These are phyloP conservation scores for Spisula solida DNA, from an alignment of 2,888 invertebrate genomes.

Conservation along the genomic window DNA sequence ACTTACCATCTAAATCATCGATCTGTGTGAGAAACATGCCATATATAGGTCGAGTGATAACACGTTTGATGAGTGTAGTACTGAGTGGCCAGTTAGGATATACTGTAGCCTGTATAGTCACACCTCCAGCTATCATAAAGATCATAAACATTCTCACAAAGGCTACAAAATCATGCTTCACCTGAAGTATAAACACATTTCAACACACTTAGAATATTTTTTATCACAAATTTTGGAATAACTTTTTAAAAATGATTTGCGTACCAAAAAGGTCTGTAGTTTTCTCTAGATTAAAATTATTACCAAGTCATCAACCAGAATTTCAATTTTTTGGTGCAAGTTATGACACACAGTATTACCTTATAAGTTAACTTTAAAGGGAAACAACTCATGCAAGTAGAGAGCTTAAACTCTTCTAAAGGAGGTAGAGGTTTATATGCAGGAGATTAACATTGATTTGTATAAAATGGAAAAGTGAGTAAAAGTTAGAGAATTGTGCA, in stretches of 20 bases:
- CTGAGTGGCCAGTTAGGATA: constrained; percentile 87
- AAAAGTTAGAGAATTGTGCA: too few species aligned
- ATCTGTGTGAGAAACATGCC: constrained; percentile 88
- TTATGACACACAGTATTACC: too few species aligned
- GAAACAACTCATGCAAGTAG: too few species aligned
- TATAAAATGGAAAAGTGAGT: too few species aligned
- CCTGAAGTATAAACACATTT: constrained; percentile 75
- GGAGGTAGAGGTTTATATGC: too few species aligned
- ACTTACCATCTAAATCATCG: constrained; percentile 85
- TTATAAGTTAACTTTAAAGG: too few species aligned
- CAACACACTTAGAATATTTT: too few species aligned
- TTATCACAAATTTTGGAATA: neutral
- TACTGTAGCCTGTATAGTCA: constrained; percentile 87
- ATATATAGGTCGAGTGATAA: constrained; percentile 87
- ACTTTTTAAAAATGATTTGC: too few species aligned
- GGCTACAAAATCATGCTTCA: constrained; percentile 85
- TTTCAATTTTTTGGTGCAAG: neutral
- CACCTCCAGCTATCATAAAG: constrained; percentile 86
- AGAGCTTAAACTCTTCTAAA: too few species aligned
- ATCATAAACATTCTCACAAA: constrained; percentile 87
- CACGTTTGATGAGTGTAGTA: constrained; percentile 82
- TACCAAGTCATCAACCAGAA: neutral
- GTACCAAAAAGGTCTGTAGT: neutral
- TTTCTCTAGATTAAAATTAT: neutral
- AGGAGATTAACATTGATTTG: too few species aligned